phyloP scores from a whole-genome alignment of 2,113 vertebrate genomes.

The Pteropus alecto region DNA sequence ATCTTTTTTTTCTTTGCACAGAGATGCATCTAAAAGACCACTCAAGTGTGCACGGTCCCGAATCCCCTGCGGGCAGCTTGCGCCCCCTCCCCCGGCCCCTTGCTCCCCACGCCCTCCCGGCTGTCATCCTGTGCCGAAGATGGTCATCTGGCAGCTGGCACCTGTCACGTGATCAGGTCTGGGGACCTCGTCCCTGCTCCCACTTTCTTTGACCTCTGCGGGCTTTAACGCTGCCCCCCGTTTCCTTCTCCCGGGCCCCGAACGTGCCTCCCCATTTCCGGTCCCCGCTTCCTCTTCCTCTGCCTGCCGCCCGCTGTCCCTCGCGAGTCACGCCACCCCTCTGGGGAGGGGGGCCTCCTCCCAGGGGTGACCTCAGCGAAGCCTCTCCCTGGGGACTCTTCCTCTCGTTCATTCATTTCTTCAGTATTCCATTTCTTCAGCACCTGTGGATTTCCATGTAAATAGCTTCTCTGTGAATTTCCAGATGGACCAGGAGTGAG shows the following conservation, averaged over 20 bases:
- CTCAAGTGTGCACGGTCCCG: neutral
- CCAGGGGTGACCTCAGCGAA: neutral
- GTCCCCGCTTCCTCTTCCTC: no score
- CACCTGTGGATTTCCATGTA: neutral
- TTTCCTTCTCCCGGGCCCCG: neutral
- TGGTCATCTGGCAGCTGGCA: neutral
- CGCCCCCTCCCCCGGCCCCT: neutral
- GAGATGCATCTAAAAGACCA: neutral
- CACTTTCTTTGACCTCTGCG: neutral
- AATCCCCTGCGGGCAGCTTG: accelerated
- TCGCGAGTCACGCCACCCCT: no score
- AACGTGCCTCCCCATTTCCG: no score
- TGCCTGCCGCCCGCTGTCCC: no score
- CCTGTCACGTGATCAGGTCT: neutral
- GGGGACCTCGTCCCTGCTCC: neutral
- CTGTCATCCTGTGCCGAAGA: no score
- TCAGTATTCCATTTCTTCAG: neutral
- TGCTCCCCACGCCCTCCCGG: neutral
- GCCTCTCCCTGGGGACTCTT: no score
- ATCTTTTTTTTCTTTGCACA: neutral
- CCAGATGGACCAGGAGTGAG: neutral
- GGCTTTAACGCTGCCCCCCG: neutral
- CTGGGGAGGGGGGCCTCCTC: neutral
- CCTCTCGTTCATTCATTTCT: neutral
- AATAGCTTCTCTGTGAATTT: neutral